Conservation (phyloP, 2,113 vertebrate genomes). For the Phalacrocorax carbo region DNA sequence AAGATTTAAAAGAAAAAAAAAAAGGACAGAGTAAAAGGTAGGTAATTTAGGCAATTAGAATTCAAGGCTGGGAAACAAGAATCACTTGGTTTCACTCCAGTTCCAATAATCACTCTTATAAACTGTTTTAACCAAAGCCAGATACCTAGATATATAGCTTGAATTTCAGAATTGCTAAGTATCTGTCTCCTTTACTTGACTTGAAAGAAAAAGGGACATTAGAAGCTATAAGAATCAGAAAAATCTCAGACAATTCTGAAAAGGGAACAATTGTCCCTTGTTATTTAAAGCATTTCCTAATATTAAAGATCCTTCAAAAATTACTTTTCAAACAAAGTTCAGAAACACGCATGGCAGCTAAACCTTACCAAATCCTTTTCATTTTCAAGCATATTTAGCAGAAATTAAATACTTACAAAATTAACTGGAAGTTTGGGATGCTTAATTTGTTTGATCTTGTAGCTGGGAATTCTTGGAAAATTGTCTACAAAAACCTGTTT, state of each 20-base stretch:
- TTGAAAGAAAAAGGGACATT: background rate
- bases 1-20: background rate
- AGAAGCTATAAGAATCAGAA: background rate
- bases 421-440: background rate
- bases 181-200: background rate
- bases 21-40: background rate
- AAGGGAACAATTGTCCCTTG: background rate
- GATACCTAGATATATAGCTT: background rate
- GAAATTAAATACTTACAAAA: background rate
- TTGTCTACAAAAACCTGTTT: background rate
- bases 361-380: background rate
- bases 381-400: background rate
- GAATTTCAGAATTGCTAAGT: background rate
- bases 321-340: background rate
- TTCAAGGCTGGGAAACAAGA: background rate
- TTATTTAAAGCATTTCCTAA: background rate
- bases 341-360: background rate
- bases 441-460: background rate
- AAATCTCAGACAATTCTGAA: background rate
- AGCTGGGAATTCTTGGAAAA: background rate
- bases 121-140: background rate
- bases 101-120: background rate
- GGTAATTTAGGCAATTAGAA: background rate
- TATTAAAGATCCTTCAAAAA: background rate
- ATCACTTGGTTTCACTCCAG: background rate